phyloP scores from a whole-genome alignment of 2,113 vertebrate species.

The Tupaia tana region DNA sequence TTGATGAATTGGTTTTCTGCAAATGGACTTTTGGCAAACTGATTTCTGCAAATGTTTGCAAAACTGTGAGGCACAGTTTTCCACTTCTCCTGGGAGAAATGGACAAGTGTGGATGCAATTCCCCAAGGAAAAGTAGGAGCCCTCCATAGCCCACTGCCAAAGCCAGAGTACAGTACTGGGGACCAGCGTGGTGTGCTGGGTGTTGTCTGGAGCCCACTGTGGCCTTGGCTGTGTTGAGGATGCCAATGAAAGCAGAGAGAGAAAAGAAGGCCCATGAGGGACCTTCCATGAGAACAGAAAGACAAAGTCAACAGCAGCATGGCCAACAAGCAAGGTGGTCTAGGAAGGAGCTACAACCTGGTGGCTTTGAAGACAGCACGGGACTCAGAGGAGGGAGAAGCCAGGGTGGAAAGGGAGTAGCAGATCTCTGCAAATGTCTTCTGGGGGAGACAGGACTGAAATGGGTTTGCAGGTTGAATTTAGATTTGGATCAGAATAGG shows the following conservation, averaged over 20 bases:
- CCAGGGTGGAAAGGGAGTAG: rapidly evolving
- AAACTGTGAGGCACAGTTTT: neutral
- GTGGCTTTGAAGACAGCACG: neutral
- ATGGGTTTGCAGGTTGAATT: neutral
- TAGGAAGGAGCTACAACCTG: neutral
- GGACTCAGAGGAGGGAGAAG: neutral
- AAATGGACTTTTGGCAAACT: neutral
- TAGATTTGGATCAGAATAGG: neutral
- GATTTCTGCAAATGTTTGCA: neutral
- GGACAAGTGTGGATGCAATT: rapidly evolving
- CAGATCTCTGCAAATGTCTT: neutral
- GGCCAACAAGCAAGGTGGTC: too few species aligned
- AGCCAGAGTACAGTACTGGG: neutral
- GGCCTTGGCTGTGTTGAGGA: neutral
- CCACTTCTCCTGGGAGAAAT: neutral
- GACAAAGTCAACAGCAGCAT: neutral
- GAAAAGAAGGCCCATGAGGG: neutral
- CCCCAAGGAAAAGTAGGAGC: neutral
- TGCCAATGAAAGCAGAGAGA: neutral
- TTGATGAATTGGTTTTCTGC: neutral
- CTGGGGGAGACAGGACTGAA: neutral
- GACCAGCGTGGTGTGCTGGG: neutral
- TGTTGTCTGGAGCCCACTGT: neutral
- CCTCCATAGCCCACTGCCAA: neutral
- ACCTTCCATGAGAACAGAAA: neutral